Conservation (phyloP, 92 coral and sea anemone genomes). For the Zoanthus solanderi region DNA sequence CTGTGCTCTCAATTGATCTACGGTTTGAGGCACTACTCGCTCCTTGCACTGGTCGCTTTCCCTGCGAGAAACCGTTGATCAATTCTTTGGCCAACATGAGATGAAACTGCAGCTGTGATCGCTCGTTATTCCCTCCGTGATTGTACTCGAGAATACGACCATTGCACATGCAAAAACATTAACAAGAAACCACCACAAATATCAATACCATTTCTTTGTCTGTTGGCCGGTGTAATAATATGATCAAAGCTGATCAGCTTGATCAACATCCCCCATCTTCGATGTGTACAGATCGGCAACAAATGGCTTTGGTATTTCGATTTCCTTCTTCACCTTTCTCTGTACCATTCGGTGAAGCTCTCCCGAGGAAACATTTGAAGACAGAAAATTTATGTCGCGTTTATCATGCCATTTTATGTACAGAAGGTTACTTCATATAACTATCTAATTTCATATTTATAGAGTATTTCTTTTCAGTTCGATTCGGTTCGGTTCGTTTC, state of each 20-base stretch:
- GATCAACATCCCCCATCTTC: background rate
- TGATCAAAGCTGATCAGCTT: no score
- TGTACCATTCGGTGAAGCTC: background rate
- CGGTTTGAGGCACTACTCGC: background rate
- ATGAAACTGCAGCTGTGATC: no score
- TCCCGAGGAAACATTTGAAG: constrained; percentile 29
- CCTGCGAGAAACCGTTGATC: background rate
- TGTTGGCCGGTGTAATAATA: background rate
- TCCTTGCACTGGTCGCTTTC: background rate
- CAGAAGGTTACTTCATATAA: background rate
- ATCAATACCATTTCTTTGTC: background rate
- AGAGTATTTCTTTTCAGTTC: background rate
- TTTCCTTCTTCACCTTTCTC: constrained; percentile 38
- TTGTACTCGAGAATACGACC: background rate
- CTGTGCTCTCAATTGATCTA: background rate
- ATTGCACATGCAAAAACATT: background rate
- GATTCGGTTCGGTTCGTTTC: background rate
- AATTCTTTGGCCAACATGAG: background rate
- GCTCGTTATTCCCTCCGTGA: background rate
- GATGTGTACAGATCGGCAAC: background rate
- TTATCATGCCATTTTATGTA: background rate
- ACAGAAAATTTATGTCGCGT: background rate
- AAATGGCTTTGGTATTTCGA: no score
- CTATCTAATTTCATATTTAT: background rate
- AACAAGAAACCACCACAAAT: no score